A percentile compares a stretch with the other conserved stretches of the same genome.
phyloP scores from a whole-genome alignment of 2,797 vertebrate genomes.

The Naso thynnoides region DNA sequence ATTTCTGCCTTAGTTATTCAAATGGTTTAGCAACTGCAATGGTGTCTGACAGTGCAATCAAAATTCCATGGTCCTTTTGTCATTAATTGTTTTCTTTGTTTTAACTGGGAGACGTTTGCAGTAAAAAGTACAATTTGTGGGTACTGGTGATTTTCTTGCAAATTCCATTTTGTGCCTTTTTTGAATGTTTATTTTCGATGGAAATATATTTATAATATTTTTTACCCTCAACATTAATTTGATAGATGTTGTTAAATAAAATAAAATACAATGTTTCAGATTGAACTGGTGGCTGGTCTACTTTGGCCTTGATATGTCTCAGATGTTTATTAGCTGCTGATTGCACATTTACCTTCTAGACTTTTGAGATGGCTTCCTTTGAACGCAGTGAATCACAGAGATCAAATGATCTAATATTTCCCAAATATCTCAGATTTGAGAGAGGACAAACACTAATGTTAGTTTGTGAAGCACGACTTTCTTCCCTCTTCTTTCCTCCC shows the following conservation, averaged over 20 bases:
- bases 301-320: not conserved
- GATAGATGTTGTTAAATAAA: too few relatives aligned
- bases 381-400: not conserved
- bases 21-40: too few relatives aligned
- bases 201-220: not conserved
- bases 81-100: too few relatives aligned
- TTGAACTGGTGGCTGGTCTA: not conserved
- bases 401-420: not conserved
- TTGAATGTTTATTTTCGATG: not conserved
- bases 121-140: too few relatives aligned
- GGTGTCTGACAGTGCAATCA: too few relatives aligned
- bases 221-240: too few relatives aligned
- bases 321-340: not conserved
- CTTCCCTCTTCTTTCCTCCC: not conserved
- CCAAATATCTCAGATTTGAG: not conserved
- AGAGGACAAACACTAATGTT: not conserved
- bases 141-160: too few relatives aligned
- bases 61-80: too few relatives aligned
- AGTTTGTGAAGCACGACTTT: not conserved
- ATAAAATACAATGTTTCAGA: too few relatives aligned
- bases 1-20: too few relatives aligned
- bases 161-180: not conserved
- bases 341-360: not conserved
- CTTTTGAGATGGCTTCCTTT: not conserved
- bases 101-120: too few relatives aligned